A percentile compares a stretch with the other conserved stretches of the same genome.
Evolutionary conservation across 1,140 invertebrate genomes (phyloP).

Genomic region (Drosophila obscura): DNA sequence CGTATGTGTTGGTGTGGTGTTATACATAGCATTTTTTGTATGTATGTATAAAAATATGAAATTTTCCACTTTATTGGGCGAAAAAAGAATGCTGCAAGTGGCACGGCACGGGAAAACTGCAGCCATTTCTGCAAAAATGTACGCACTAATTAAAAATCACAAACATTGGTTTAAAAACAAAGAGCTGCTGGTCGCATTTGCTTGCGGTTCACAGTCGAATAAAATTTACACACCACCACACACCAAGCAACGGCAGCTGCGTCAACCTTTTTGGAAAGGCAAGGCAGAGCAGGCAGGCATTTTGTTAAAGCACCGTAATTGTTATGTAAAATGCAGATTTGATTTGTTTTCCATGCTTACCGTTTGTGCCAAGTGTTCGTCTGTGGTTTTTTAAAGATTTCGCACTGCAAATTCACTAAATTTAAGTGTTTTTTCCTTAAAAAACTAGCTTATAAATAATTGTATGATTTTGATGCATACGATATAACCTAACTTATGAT

Average conservation of each 20-base stretch:
- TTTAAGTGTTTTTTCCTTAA: slow-evolving; percentile 84
- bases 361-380: slow-evolving; percentile 84
- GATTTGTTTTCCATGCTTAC: slow-evolving; percentile 66
- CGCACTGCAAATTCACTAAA: slow-evolving; percentile 84
- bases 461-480: slow-evolving; percentile 84
- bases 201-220: slow-evolving; percentile 14
- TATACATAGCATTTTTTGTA: slow-evolving; percentile 83
- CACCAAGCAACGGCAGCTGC: slow-evolving; percentile 64
- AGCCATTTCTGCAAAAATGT: background rate
- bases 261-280: slow-evolving; percentile 68
- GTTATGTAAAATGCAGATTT: slow-evolving; percentile 78
- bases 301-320: slow-evolving; percentile 64
- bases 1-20: slow-evolving; percentile 71
- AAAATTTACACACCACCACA: slow-evolving; percentile 39
- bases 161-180: slow-evolving; percentile 10
- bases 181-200: slow-evolving; percentile 2
- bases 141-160: slow-evolving; percentile 11
- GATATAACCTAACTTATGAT: slow-evolving; percentile 84
- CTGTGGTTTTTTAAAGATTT: slow-evolving; percentile 83
- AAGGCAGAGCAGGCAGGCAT: slow-evolving; percentile 46
- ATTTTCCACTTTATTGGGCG: slow-evolving; percentile 68
- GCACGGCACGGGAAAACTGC: slow-evolving; percentile 31
- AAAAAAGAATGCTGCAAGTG: slow-evolving; percentile 26
- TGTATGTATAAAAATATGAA: slow-evolving; percentile 83
- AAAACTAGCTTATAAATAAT: slow-evolving; percentile 84